phyloP scores from a whole-genome alignment of 2,113 vertebrate genomes.

The Arvicanthis niloticus region DNA sequence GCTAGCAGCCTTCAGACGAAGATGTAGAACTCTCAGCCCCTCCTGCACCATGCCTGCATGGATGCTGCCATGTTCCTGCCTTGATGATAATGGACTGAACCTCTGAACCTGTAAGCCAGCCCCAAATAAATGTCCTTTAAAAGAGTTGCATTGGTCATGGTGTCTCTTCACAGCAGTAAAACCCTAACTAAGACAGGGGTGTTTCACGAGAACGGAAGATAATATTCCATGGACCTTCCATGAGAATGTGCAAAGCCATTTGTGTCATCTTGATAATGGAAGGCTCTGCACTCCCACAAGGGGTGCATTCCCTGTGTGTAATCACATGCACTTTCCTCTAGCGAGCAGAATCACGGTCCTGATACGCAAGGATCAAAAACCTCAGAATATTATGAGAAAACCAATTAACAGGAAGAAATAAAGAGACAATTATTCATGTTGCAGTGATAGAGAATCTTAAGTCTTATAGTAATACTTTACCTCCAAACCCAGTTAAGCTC shows the following conservation, averaged over 20 bases:
- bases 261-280: background rate
- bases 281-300: background rate
- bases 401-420: conserved; percentile 25
- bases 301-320: background rate
- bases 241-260: background rate
- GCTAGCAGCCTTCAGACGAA: too few species aligned
- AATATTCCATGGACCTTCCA: background rate
- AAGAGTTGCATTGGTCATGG: too few species aligned
- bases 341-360: background rate
- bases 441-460: conserved; percentile 7
- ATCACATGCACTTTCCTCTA: background rate
- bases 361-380: background rate
- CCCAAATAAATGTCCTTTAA: too few species aligned
- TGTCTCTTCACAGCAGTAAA: too few species aligned
- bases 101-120: too few species aligned
- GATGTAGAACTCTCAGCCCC: too few species aligned
- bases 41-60: too few species aligned
- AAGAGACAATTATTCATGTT: background rate
- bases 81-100: too few species aligned
- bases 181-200: too few species aligned
- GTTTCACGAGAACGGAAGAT: background rate
- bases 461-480: background rate
- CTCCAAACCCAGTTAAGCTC: background rate
- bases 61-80: too few species aligned
- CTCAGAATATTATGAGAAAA: conserved; percentile 1